Evolutionary conservation across 35 echinoderm and acorn worm genomes (phyloP).

Genomic region (Diadema setosum): DNA sequence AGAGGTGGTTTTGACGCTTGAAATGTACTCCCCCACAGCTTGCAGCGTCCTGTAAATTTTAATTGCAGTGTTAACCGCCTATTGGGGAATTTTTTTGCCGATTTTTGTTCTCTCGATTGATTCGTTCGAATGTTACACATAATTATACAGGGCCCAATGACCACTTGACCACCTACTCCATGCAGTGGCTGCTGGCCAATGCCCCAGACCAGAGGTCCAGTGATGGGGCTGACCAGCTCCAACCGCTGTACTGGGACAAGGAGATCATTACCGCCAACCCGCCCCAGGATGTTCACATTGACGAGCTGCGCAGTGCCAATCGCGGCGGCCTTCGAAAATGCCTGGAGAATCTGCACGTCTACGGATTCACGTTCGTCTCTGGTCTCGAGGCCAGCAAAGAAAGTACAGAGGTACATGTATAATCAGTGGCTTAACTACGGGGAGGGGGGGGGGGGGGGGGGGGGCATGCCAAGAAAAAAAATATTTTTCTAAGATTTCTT

Average conservation of each 20-base stretch:
- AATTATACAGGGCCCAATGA: not conserved
- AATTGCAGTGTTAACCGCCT: not conserved
- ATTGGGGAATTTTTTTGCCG: too few relatives aligned
- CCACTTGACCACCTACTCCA: slow-evolving; percentile 10
- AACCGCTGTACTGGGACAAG: not conserved
- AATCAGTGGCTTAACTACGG: too few relatives aligned
- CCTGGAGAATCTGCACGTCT: not conserved
- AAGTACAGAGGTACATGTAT: not conserved
- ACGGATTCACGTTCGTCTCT: not conserved
- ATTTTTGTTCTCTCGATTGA: not conserved
- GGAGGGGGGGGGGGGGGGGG: too few relatives aligned
- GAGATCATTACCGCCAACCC: not conserved
- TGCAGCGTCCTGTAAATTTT: not conserved
- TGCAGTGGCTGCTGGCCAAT: not conserved
- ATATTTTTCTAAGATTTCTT: too few relatives aligned
- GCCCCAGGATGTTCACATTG: not conserved
- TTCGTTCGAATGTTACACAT: not conserved
- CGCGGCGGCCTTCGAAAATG: not conserved
- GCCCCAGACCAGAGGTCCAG: not conserved
- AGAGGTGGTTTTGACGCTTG: not conserved
- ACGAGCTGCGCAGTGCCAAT: not conserved
- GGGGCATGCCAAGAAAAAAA: too few relatives aligned
- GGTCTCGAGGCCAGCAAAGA: not conserved
- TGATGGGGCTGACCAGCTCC: not conserved
- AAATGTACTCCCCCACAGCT: not conserved